phyloP scores from a whole-genome alignment of 2,113 vertebrate species.

The Hiodon tergisus region DNA sequence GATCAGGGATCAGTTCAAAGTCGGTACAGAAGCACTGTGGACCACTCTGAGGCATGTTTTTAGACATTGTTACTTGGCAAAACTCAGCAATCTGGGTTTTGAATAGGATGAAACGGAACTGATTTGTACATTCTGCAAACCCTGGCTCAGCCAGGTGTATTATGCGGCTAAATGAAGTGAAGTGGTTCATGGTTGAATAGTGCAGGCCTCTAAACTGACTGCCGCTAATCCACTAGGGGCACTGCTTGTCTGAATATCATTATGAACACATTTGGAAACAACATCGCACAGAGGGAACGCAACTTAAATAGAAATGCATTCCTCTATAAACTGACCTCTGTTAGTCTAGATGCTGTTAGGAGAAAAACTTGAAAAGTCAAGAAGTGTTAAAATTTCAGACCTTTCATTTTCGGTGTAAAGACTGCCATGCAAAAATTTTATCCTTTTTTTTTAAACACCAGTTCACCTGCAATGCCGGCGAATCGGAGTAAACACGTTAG shows the following conservation, averaged over 20 bases:
- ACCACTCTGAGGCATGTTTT: background rate
- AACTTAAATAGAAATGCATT: constrained; percentile 1
- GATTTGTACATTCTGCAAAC: constrained; percentile 42
- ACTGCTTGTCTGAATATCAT: constrained; percentile 12
- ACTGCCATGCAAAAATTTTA: constrained; percentile 55
- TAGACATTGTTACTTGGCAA: background rate
- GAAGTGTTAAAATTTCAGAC: background rate
- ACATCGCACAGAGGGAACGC: background rate
- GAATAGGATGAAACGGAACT: background rate
- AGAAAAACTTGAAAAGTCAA: constrained; percentile 13
- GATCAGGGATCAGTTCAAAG: background rate
- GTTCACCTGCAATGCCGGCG: constrained; percentile 9
- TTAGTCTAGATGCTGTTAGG: constrained; percentile 40
- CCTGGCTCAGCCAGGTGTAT: constrained; percentile 36
- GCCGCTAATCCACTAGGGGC: background rate
- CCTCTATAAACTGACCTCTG: constrained; percentile 52
- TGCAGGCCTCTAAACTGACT: background rate
- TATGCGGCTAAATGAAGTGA: background rate
- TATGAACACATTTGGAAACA: background rate
- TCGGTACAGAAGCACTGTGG: too few species aligned
- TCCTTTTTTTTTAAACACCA: constrained; percentile 30
- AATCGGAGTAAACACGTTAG: too few species aligned
- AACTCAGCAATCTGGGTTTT: background rate
- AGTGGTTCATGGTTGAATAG: background rate
- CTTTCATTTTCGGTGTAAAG: constrained; percentile 20